Base-by-base conservation (phyloP, 1,140 invertebrate species). In the Plectus sambesii region DNA sequence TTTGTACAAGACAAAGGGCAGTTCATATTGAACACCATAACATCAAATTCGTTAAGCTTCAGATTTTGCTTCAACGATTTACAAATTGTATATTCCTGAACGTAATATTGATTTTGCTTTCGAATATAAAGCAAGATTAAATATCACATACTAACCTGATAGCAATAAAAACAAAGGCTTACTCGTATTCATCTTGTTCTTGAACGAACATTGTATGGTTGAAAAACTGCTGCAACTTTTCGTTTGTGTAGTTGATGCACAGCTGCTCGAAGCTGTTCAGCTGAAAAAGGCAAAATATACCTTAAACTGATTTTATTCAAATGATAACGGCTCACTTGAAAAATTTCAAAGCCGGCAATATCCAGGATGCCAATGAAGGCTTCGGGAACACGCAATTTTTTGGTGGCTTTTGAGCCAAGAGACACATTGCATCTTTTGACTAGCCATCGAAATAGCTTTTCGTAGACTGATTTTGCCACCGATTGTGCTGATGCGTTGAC, bases 281-380 rank as follows among this genome's bases (percentile, higher is more conserved):
- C 55, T 60, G 33, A 53, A 60, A 3, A 2, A 26, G 20, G 52
- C 5, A 50, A 17, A 25, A n/a, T 36, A n/a, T 5, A 22, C 8
- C 1, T 2, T 43, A 12, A n/a, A 12, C 19, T 41, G 17, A 41
- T 41, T 9, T 12, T 41, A 12, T 33, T 33, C 30, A 33, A 36
- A 35, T 24, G 12, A n/a, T 20, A 46, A 46, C 12, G 19, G 12
- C 26, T 37, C 53, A 93, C 33, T 77, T 93, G 88, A 80, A 98
- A 97, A 77, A 97, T 97, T 78, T 98, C 93, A 75, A 98, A 98
- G 80, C 92, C 92, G 75, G 92, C 92, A 80, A 98, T 98, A 86
- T 98, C 93, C 79, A 98, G 80, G 76, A 97, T 92, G 85, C 92
- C 78, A 61, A 80, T 78, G 47, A 66, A 57, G 42, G 43, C n/a